Evolutionary conservation across 2,888 invertebrate genomes (phyloP), one percentile per base, ranked within the genome.

Genomic region (Geotrupes spiniger): DNA sequence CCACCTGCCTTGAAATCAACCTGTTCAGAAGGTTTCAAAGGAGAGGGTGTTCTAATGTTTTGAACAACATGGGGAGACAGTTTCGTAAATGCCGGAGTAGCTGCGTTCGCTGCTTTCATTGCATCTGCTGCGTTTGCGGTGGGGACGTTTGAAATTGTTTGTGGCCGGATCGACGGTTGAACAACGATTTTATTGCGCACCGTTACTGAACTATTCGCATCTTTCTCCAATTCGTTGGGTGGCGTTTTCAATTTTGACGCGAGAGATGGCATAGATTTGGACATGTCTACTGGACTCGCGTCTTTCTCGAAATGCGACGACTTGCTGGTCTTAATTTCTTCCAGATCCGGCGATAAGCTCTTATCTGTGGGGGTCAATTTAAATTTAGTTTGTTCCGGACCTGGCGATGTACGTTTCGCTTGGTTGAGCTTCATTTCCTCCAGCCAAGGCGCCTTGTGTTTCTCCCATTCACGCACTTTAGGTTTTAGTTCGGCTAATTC

Each of bases 371-470:
- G 61, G 3, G 65, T 58, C 14, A 63, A 49, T 47, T 64, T 69
- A 16, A 61, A 54, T 53, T 62, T 66, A 11, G 60, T 56, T 47
- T 64, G 60, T 48, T 69, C 40, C 61, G 68, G 14, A 56, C 65
- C 52, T 61, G 76, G 57, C 0, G 78, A 77, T 12, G 80, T 81
- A 62, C 83, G 80, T 71, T 81, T 82, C 1, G 82, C 83, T 69
- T 90, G 89, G 63, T 85, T 88, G 55, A 87, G 77, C 65, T 89
- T 89, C 56, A 90, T 78, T 66, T 90, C 89, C 56, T 81, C 85
- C 79, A 90, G 84, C 89, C 89, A 90, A 0, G 89, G 89, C 37
- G 84, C 85, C 63, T 79, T 81, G 60, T 83, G 83, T 63, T 84
- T 85, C 70, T 84, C 84, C 83, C 84, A 85, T 61, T 84, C 84